Base-by-base conservation (phyloP, 1,140 invertebrate genomes). In the Trichonephila clavipes region DNA sequence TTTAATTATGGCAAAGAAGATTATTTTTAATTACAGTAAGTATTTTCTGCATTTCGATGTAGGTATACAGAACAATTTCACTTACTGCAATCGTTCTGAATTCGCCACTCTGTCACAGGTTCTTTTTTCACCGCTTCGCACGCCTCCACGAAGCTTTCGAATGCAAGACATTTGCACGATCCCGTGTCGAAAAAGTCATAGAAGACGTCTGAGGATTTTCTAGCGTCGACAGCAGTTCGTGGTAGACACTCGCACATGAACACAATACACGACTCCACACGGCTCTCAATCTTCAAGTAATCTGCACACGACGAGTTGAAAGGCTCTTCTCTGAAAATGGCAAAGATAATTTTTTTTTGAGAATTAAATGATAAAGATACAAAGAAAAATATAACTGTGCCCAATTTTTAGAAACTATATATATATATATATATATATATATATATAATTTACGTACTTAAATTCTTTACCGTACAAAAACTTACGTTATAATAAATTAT, bases 61-160 rank as follows among this genome's bases (percentile, higher is more conserved):
- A 51, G 12, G n/a, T n/a, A 69, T 24, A 69, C 34, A 40, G 34
- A 21, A 62, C 61, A 5, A 62, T 62, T 14, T 12, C 24, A 97
- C 97, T 96, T 95, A 97, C 97, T 97, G 95, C 97, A 98, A 94
- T 97, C 96, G 34, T 97, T 96, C 66, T 96, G 95, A 5, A 97
- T 96, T 95, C 98, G 96, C 98, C 98, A 98, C 64, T 96, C 96
- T 6, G 96, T 96, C 5, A 98, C 94, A 94, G 98, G 97, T 0
- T 97, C 95, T 19, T 96, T 95, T 21, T 96, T 96, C 94, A 97
- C 96, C 3, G 97, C 96, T 51, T 97, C 96, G 95, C 98, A 98
- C 86, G 97, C 97, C 0, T 97, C 97, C 0, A 97, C 97, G 94
- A 97, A 97, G 94, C 96, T 96, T 91, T 97, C 97, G 24, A 98